phyloP scores from a whole-genome alignment of 2,888 invertebrate genomes.

The Tenthredo notha region DNA sequence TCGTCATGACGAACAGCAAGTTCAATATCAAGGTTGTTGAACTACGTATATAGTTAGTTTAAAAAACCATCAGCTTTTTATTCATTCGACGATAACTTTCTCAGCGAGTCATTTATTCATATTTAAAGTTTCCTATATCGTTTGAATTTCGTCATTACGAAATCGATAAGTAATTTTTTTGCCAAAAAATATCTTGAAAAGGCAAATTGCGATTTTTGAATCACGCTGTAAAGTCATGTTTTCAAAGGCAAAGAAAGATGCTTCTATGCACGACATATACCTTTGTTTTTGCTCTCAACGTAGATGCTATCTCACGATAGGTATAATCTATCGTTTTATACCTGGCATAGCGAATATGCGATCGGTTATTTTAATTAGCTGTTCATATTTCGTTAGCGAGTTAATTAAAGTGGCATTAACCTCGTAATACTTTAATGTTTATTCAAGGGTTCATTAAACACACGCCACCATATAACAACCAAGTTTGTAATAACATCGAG shows the following conservation, averaged over 20 bases:
- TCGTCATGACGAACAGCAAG: conserved; percentile 25
- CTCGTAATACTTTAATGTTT: conserved; percentile 28
- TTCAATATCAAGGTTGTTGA: conserved; percentile 43
- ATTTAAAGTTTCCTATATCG: background rate
- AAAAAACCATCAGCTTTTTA: background rate
- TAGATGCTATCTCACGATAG: conserved; percentile 47
- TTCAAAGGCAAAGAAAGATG: conserved; percentile 22
- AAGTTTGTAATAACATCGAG: conserved; percentile 13
- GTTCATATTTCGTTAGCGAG: conserved; percentile 56
- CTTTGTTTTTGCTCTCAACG: conserved; percentile 49
- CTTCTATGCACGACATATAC: conserved; percentile 50
- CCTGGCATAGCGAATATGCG: conserved; percentile 50
- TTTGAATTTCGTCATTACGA: background rate
- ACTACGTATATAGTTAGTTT: conserved; percentile 12
- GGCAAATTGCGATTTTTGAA: conserved; percentile 2
- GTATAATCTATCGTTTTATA: conserved; percentile 48
- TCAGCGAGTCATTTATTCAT: background rate
- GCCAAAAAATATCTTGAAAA: background rate
- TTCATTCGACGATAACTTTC: background rate
- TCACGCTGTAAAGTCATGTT: conserved; percentile 32
- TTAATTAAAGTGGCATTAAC: conserved; percentile 63
- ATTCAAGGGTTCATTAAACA: conserved; percentile 26
- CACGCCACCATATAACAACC: background rate
- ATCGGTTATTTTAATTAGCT: conserved; percentile 63
- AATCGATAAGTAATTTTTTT: background rate